Evolutionary conservation across 2,113 vertebrate genomes (phyloP).

Genomic region (Raphicerus campestris): DNA sequence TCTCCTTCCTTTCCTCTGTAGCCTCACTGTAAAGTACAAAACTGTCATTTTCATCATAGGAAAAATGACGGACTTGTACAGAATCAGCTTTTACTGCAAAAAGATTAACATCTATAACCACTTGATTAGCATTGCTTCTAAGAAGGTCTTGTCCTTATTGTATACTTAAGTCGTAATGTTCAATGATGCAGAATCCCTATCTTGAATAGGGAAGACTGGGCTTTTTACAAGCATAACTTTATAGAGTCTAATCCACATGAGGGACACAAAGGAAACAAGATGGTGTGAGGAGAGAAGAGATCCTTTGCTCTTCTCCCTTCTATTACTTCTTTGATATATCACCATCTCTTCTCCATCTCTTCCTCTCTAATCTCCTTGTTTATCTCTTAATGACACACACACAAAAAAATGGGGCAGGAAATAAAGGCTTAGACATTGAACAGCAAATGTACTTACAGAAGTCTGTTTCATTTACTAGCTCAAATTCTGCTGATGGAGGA

Average conservation of each 20-base stretch:
- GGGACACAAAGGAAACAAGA: background rate
- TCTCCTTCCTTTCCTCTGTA: background rate
- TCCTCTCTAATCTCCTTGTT: background rate
- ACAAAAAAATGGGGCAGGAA: background rate
- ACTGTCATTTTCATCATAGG: background rate
- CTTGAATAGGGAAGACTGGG: slow-evolving; percentile 46
- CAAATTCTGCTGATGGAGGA: background rate
- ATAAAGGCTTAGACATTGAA: background rate
- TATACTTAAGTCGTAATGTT: slow-evolving; percentile 27
- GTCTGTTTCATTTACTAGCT: background rate
- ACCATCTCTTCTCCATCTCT: background rate
- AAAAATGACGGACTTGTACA: background rate
- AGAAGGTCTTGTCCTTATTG: background rate
- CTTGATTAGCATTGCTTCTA: slow-evolving; percentile 11
- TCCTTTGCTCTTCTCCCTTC: background rate
- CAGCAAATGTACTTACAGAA: background rate
- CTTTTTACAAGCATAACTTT: background rate
- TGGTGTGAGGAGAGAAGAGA: background rate
- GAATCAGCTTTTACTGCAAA: slow-evolving; percentile 30
- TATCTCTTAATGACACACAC: background rate
- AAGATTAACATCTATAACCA: slow-evolving; percentile 5
- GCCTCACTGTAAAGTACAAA: slow-evolving; percentile 14
- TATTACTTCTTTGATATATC: background rate
- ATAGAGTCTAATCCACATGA: background rate
- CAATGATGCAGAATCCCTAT: slow-evolving; percentile 24